These are phyloP conservation scores for Andrena bicolor DNA, from an alignment of 2,888 invertebrate species.

Conservation along the genomic window DNA sequence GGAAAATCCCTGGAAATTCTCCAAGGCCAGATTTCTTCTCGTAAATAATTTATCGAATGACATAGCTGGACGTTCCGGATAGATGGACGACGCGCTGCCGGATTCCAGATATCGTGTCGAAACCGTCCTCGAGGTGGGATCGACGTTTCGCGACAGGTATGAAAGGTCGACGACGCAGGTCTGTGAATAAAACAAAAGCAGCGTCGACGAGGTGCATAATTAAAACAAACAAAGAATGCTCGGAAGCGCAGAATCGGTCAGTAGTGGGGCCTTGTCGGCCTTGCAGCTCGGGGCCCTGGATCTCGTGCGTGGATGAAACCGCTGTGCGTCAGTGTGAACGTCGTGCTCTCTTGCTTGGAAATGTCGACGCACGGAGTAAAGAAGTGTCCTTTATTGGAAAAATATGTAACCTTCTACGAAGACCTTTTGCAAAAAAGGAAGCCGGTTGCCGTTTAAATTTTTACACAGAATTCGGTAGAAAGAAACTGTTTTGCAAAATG, in stretches of 20 bases:
- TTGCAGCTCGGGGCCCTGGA: slow-evolving; percentile 57
- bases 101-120: slow-evolving; percentile 26
- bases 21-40: slow-evolving; percentile 41
- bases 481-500: no score
- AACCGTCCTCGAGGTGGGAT: not conserved
- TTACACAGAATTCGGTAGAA: not conserved
- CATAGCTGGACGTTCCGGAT: slow-evolving; percentile 2
- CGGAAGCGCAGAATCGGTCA: slow-evolving; percentile 65
- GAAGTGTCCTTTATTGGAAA: not conserved
- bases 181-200: slow-evolving; percentile 32
- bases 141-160: slow-evolving; percentile 1
- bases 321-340: not conserved
- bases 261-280: slow-evolving; percentile 69
- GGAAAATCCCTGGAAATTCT: slow-evolving; percentile 36
- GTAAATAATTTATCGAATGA: slow-evolving; percentile 61
- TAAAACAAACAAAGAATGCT: slow-evolving; percentile 78
- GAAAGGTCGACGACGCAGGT: slow-evolving; percentile 24
- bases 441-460: not conserved
- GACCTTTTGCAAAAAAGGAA: no score
- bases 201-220: slow-evolving; percentile 64
- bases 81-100: slow-evolving; percentile 34
- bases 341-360: not conserved
- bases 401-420: no score
- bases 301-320: slow-evolving; percentile 48
- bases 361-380: not conserved